Base-by-base conservation (phyloP, 2,797 vertebrate genomes). In the Syngnathus rostellatus region DNA sequence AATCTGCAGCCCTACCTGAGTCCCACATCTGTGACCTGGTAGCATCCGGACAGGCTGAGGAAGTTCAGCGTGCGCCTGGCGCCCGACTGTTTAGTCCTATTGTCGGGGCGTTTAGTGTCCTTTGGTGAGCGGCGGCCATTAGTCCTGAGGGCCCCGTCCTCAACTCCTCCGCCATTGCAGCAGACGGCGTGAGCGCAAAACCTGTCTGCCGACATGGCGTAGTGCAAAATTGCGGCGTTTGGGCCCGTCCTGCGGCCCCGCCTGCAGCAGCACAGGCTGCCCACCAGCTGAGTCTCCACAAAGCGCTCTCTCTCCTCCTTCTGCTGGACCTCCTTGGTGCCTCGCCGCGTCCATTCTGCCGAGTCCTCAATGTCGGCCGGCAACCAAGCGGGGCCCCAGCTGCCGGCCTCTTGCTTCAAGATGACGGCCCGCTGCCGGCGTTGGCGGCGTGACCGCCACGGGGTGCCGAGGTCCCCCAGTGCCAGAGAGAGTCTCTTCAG, bases 11-110 rank as follows among this genome's bases (percentile, higher is more conserved):
- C 88, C 88, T 90, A 99, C 97, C 97, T 97, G 84, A 99, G 89
- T 72, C 96, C 95, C 72, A 89, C 84, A 77, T 99, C 97, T 75
- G 97, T 99, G 87, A 99, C 88, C 89, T 95, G 94, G 73, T 93
- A 97, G 87, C 97, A 99, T 85, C 97, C 97, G 54, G 97, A 99
- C 67, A 99, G 90, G 78, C 97, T 98, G 89, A 99, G 95, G 83
- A 98, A 96, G 68, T 87, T 91, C 84, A 99, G 92, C 10, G 90
- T 83, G 76, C 96, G 92, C 60, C 87, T 92, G 62, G 82, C 84
- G 85, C 90, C 89, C 58, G 81, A 77, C 72, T 82, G 88, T 19
- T 91, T 89, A 84, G 91, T 89, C 83, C 88, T 86, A 75, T 90
- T 90, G 70, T 88, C 88, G 80, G 74, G 88, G 85, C 88, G 87